A percentile compares a stretch with the other conserved stretches of the same genome.
These are phyloP conservation scores for Cherax quadricarinatus DNA, from an alignment of 1,140 invertebrate species.

Conservation along the genomic window DNA sequence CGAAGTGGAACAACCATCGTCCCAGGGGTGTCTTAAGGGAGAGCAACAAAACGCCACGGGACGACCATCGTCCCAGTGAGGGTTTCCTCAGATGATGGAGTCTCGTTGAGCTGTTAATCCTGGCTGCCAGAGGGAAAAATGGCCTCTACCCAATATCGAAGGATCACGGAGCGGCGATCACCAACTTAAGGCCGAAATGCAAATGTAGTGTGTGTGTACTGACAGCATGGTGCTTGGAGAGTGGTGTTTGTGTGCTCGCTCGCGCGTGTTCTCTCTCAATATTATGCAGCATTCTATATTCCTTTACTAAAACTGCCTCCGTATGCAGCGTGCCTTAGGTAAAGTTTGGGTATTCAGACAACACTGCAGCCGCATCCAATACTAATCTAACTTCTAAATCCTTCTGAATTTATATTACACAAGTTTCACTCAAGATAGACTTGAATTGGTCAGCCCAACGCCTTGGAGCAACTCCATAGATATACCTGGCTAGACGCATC, in stretches of 20 bases:
- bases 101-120: background rate
- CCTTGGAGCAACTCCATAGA: no score
- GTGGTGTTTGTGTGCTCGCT: no score
- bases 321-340: background rate
- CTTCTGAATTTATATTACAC: background rate
- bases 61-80: no score
- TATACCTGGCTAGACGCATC: no score
- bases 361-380: background rate
- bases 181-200: constrained; percentile 5
- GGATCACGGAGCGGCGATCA: constrained; percentile 10
- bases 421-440: background rate
- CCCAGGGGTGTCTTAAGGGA: no score
- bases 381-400: constrained; percentile 1
- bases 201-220: background rate
- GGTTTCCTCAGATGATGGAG: background rate
- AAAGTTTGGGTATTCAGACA: background rate
- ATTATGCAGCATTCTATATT: no score
- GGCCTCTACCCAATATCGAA: constrained; percentile 39
- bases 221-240: no score
- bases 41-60: no score
- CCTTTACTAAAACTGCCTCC: background rate
- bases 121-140: constrained; percentile 24
- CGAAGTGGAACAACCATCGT: no score
- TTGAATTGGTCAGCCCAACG: no score
- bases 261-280: no score